Base-by-base conservation (phyloP, 92 coral and sea anemone genomes). In the Porites evermanni region DNA sequence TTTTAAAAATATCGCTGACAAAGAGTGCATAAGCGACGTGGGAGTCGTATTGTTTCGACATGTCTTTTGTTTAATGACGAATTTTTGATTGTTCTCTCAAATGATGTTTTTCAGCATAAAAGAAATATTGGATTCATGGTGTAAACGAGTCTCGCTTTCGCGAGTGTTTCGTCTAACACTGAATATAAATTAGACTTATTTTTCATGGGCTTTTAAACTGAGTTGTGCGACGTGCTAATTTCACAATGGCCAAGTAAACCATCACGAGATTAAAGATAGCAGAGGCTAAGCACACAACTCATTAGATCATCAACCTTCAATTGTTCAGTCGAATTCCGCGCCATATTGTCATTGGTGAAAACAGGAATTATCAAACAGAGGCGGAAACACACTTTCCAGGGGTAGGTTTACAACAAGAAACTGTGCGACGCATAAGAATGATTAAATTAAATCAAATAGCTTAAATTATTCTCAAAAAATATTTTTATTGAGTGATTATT, bases 261-360 rank as follows among this genome's bases (percentile, higher is more conserved):
- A 21, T 5, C 63, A 12, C 71, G 3, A 59, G 66, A 72, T 81
- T 24, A 32, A 70, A 52, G 70, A 64, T 70, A 64, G 66, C 80
- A 61, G 14, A 63, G 86, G 61, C 23, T 61, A 74, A 63, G 52
- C 52, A 72, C 16, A 38, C 47, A 61, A 44, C 23, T 72, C 53
- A 82, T 82, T 72, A 59, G 44, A 72, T 74, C 79, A 73, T 83
- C 53, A 13, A 50, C 16, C 47, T 70, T 19, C 64, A 61, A 60
- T 32, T 32, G 71, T 44, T 21, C 64, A 14, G 60, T 83, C 72
- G 52, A 82, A 83, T 83, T 83, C 87, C 87, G 79, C 87, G 87
- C 87, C 87, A 83, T 59, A 23, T 12, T 23, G 78, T 82, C 86
- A 72, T 78, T 54, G 38, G 68, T 77, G 67, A 23, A 59, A 14